These are phyloP conservation scores for Sturnus vulgaris DNA, from an alignment of 2,113 vertebrate species.

Conservation along the genomic window DNA sequence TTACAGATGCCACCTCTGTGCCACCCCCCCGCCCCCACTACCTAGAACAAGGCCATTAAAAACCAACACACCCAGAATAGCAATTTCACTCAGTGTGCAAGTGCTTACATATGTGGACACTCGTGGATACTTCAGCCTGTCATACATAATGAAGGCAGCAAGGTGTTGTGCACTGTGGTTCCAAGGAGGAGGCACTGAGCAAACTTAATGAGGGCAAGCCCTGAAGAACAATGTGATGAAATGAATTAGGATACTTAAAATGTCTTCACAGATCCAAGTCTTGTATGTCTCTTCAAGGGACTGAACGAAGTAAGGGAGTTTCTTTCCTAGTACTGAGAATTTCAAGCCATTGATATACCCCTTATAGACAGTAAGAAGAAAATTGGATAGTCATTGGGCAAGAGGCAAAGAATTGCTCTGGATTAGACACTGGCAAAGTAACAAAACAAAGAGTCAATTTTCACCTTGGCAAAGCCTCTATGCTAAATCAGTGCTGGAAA, in stretches of 20 bases:
- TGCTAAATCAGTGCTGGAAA: background rate
- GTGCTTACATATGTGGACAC: background rate
- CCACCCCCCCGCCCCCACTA: fast-evolving
- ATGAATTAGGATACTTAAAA: background rate
- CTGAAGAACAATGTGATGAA: fast-evolving
- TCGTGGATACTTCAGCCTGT: background rate
- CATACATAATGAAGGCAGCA: background rate
- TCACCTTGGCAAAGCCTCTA: conserved; percentile 14
- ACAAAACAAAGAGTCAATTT: conserved; percentile 20
- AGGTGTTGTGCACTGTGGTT: background rate
- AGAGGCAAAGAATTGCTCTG: background rate
- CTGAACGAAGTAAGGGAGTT: background rate
- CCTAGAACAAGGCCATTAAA: fast-evolving
- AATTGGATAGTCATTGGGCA: background rate
- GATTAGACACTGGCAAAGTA: background rate
- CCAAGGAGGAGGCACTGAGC: background rate
- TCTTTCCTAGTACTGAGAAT: background rate
- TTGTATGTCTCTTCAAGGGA: background rate
- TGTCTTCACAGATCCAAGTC: background rate
- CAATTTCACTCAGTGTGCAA: background rate
- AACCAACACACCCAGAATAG: background rate
- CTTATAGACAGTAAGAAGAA: background rate
- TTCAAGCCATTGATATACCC: background rate
- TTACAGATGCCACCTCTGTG: background rate
- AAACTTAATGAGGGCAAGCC: background rate